Base-by-base conservation (phyloP, 2,797 vertebrate genomes). In the Neopelma chrysocephalum region DNA sequence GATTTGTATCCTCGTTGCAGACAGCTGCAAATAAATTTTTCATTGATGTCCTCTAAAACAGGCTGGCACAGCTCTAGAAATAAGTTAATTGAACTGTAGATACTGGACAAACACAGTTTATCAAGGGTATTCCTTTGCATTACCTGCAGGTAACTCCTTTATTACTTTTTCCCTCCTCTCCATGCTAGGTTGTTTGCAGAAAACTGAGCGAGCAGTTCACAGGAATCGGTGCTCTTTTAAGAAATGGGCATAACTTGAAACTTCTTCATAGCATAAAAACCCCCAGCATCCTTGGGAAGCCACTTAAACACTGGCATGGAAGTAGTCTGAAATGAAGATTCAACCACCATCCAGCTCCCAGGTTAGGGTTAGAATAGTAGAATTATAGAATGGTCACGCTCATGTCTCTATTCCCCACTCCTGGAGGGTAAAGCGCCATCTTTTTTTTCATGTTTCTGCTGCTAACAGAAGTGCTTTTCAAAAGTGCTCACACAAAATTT, bases 1-100 rank as follows among this genome's bases (percentile, higher is more conserved):
- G 84, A 89, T 89, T 92, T 90, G 79, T 77, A 75, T 76, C 48
- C 54, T 91, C 45, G 22, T 42, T 88, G 84, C 77, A 75, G 51
- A 71, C 89, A 82, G 69, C 47, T 90, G 43, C 61, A 92, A 77
- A 95, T 70, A 79, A 86, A 70, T 10, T 6, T 61, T 89, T 94
- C 31, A 61, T 47, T 45, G 32, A 23, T 73, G 20, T 82, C 56
- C 58, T 77, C 47, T 85, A 45, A 82, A 90, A 48, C 25, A 73
- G 47, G 65, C 65, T 43, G 71, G 14, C 45, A 54, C 32, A 23
- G 26, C 72, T 94, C 45, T n/a, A 90, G 73, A 83, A 86, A 70
- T 32, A 56, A 69, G 14, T 45, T 60, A 18, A 54, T 91, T 76
- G 50, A 90, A 42, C 36, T 16, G 7, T 31, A n/a, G 43, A 7